Evolutionary conservation across 2,797 vertebrate genomes (phyloP).

Genomic region (Siniperca scherzeri): DNA sequence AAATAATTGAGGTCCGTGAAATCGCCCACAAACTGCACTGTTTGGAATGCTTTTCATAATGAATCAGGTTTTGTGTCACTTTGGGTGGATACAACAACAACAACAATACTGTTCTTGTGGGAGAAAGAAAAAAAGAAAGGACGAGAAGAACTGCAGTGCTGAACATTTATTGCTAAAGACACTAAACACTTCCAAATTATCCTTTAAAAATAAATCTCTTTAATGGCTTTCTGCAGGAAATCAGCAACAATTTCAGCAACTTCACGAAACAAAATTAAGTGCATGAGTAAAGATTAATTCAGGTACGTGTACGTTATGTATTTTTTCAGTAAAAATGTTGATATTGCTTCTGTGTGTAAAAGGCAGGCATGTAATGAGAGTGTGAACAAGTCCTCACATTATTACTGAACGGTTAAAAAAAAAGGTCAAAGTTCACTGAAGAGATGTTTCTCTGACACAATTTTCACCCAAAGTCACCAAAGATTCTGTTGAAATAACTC

Average conservation of each 20-base stretch:
- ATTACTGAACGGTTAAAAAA: not conserved
- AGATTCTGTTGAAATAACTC: not conserved
- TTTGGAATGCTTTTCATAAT: not conserved
- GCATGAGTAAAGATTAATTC: slow-evolving; percentile 34
- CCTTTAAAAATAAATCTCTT: slow-evolving; percentile 65
- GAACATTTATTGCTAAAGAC: slow-evolving; percentile 23
- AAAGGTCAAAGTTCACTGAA: slow-evolving; percentile 7
- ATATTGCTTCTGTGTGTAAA: slow-evolving; percentile 21
- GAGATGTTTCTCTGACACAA: not conserved
- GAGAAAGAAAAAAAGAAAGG: not conserved
- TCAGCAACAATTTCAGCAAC: slow-evolving; percentile 37
- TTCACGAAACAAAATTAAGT: slow-evolving; percentile 32
- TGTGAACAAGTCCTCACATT: not conserved
- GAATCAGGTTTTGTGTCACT: not conserved
- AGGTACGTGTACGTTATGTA: slow-evolving; percentile 6
- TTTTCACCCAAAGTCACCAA: not conserved
- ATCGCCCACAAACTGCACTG: not conserved
- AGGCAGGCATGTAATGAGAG: slow-evolving; percentile 2
- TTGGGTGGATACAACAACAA: not conserved
- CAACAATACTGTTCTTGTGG: not conserved
- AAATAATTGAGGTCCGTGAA: not conserved
- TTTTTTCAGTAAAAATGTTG: slow-evolving; percentile 19
- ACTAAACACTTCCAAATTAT: slow-evolving; percentile 22
- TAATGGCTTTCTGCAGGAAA: slow-evolving; percentile 42
- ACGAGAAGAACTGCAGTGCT: not conserved